phyloP scores from a whole-genome alignment of 2,888 invertebrate genomes.

The Thera britannica region DNA sequence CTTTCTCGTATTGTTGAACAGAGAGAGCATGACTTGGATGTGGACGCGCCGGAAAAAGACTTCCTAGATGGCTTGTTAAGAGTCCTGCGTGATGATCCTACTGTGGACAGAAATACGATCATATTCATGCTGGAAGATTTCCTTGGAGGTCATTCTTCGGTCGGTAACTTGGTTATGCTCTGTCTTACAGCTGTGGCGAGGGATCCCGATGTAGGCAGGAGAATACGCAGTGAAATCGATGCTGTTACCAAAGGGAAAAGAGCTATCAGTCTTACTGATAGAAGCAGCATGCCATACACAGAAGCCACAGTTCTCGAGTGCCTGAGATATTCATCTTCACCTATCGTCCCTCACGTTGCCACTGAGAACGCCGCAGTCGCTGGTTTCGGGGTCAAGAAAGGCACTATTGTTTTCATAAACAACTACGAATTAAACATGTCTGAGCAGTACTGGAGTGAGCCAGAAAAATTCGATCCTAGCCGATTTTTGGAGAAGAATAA shows the following conservation, averaged over 20 bases:
- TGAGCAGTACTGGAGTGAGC: constrained; percentile 89
- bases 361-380: constrained; percentile 89
- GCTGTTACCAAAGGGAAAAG: constrained; percentile 82
- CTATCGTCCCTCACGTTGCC: constrained; percentile 95
- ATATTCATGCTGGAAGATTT: constrained; percentile 94
- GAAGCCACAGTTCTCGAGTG: constrained; percentile 93
- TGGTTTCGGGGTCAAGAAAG: constrained; percentile 89
- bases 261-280: constrained; percentile 87
- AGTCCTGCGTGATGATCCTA: constrained; percentile 87
- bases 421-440: constrained; percentile 92
- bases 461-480: constrained; percentile 89
- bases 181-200: constrained; percentile 88
- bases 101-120: constrained; percentile 90
- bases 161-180: constrained; percentile 93
- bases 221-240: constrained; percentile 89
- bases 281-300: constrained; percentile 89
- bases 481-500: constrained; percentile 87
- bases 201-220: constrained; percentile 86
- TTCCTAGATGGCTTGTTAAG: constrained; percentile 92
- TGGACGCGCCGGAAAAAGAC: constrained; percentile 87
- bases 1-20: constrained; percentile 88
- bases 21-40: constrained; percentile 82
- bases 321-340: constrained; percentile 91
- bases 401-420: constrained; percentile 93
- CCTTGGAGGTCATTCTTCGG: constrained; percentile 94